Evolutionary conservation across 2,113 vertebrate species (phyloP).

Genomic region (Ramphastos sulfuratus): DNA sequence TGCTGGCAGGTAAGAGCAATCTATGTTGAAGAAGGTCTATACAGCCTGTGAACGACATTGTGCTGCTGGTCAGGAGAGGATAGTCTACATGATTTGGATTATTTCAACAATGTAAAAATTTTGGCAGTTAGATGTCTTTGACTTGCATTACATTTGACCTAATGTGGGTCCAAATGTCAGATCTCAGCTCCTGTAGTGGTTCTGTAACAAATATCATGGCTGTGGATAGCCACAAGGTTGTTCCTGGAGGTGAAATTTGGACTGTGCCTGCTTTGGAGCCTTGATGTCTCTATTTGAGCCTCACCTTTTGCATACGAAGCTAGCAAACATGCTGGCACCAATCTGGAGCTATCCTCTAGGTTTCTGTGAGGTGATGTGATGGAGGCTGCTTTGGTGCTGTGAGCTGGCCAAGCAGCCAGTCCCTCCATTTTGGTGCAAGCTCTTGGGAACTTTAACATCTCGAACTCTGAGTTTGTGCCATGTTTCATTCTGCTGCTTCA

Average conservation of each 20-base stretch:
- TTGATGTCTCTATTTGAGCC: not conserved
- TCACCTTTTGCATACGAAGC: not conserved
- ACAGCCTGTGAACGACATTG: not conserved
- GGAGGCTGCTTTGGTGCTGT: not conserved
- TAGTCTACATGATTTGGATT: not conserved
- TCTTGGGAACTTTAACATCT: too few relatives aligned
- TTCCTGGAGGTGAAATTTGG: not conserved
- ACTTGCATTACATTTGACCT: not conserved
- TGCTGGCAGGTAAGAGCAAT: not conserved
- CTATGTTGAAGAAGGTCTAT: not conserved
- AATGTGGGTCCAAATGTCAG: not conserved
- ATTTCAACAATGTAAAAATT: not conserved
- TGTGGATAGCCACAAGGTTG: not conserved
- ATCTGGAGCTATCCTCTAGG: not conserved
- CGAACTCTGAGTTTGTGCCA: not conserved
- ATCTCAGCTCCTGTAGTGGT: not conserved
- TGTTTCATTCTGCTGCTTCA: not conserved
- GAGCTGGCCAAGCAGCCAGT: not conserved
- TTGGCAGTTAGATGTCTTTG: not conserved
- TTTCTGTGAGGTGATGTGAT: accelerated
- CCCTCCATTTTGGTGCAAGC: not conserved
- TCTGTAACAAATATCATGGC: accelerated
- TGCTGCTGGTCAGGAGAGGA: not conserved
- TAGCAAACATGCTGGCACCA: too few relatives aligned
- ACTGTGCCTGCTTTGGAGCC: not conserved